A percentile compares a stretch with the other conserved stretches of the same genome.
phyloP scores from a whole-genome alignment of 2,888 invertebrate genomes.

The Orthosia gothica region DNA sequence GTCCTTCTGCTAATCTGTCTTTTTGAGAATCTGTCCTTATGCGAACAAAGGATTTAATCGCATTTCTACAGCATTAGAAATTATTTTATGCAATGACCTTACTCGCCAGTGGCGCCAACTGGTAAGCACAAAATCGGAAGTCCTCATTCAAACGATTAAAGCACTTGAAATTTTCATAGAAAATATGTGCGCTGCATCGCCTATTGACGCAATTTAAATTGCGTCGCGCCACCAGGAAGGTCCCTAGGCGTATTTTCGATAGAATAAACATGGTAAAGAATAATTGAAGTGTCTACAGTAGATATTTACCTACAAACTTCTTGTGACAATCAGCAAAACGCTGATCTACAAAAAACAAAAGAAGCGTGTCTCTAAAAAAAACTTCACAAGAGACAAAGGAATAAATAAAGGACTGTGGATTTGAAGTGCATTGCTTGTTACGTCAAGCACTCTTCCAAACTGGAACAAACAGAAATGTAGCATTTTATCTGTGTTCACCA shows the following conservation, averaged over 20 bases:
- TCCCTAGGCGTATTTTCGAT: neutral
- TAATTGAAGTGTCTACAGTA: neutral
- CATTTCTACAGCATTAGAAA: no score
- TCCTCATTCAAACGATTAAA: no score
- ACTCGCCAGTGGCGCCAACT: no score
- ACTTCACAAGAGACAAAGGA: conserved; percentile 42
- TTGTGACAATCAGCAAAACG: conserved; percentile 15
- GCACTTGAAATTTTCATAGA: no score
- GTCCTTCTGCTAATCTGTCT: no score
- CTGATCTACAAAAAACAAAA: neutral
- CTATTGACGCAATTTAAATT: no score
- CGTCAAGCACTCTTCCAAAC: conserved; percentile 29
- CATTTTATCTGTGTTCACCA: conserved; percentile 11
- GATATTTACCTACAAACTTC: neutral
- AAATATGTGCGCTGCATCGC: no score
- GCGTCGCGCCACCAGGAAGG: no score
- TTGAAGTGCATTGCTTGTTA: conserved; percentile 56
- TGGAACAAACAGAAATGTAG: conserved; percentile 24
- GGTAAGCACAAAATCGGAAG: no score
- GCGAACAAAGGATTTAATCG: no score
- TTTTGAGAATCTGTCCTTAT: no score
- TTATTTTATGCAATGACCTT: no score
- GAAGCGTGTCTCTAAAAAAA: conserved; percentile 35
- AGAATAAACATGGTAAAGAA: neutral
- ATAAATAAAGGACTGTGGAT: conserved; percentile 34